Evolutionary conservation across 2,888 invertebrate species (phyloP).

Genomic region (Seira ritae): DNA sequence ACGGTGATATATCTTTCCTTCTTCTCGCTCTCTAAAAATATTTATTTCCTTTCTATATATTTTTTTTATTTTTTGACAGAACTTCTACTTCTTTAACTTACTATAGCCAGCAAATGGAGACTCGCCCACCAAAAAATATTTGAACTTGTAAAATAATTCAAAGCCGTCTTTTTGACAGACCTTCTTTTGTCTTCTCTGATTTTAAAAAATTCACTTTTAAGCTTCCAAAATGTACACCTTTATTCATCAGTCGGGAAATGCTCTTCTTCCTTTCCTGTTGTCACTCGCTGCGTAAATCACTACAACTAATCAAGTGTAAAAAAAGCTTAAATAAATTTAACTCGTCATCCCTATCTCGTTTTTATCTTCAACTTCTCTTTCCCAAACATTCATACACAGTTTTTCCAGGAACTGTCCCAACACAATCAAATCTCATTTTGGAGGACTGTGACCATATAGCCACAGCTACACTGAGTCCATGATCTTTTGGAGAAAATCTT

Average conservation of each 20-base stretch:
- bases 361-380: background rate
- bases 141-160: slow-evolving; percentile 29
- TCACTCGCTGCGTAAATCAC: background rate
- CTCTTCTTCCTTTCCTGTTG: too few species aligned
- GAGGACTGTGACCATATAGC: too few species aligned
- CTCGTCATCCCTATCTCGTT: background rate
- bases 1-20: background rate
- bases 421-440: background rate
- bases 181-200: background rate
- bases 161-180: background rate
- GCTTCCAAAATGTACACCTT: too few species aligned
- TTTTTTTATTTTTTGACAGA: background rate
- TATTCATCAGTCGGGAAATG: too few species aligned
- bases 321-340: slow-evolving; percentile 5
- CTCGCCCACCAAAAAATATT: slow-evolving; percentile 37
- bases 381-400: background rate
- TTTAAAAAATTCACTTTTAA: too few species aligned
- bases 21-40: background rate
- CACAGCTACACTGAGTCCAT: too few species aligned
- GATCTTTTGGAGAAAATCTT: background rate
- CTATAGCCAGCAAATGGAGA: slow-evolving; percentile 5
- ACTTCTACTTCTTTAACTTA: background rate
- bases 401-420: background rate
- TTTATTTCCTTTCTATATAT: background rate
- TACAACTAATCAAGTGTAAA: background rate